A percentile compares a stretch with the other conserved stretches of the same genome.
Evolutionary conservation across 2,113 vertebrate species (phyloP).

Genomic region (Ochotona princeps): DNA sequence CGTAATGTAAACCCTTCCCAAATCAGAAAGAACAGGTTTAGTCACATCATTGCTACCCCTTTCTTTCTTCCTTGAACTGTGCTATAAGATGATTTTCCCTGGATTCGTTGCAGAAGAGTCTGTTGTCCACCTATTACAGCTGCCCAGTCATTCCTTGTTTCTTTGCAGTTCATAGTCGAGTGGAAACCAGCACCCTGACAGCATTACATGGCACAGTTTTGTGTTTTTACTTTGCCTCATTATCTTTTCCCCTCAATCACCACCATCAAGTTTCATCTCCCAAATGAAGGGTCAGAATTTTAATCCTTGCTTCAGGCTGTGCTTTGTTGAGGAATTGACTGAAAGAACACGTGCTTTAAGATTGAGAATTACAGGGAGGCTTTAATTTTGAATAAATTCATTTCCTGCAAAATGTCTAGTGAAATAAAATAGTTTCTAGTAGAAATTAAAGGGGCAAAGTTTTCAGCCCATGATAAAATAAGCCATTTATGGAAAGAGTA

Average conservation of each 20-base stretch:
- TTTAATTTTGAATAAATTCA: background rate
- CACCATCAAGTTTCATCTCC: background rate
- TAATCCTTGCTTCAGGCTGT: background rate
- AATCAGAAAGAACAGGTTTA: background rate
- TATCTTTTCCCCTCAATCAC: background rate
- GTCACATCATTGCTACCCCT: background rate
- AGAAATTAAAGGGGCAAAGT: background rate
- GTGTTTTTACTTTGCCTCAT: background rate
- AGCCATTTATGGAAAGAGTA: background rate
- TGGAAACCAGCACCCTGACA: background rate
- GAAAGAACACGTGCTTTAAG: background rate
- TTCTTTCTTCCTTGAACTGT: background rate
- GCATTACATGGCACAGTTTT: background rate
- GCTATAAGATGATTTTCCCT: accelerated
- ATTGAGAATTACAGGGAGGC: background rate
- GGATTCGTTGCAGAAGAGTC: background rate
- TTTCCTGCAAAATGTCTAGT: constrained; percentile 5
- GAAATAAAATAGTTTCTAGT: background rate
- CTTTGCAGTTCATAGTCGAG: background rate
- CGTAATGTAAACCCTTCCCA: background rate
- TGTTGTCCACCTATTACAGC: accelerated
- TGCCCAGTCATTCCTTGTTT: no score
- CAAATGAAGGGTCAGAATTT: background rate
- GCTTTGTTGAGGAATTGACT: background rate
- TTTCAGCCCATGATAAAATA: background rate